Evolutionary conservation across 92 coral and sea anemone species (phyloP).

Genomic region (Chrysogorgia sp.): DNA sequence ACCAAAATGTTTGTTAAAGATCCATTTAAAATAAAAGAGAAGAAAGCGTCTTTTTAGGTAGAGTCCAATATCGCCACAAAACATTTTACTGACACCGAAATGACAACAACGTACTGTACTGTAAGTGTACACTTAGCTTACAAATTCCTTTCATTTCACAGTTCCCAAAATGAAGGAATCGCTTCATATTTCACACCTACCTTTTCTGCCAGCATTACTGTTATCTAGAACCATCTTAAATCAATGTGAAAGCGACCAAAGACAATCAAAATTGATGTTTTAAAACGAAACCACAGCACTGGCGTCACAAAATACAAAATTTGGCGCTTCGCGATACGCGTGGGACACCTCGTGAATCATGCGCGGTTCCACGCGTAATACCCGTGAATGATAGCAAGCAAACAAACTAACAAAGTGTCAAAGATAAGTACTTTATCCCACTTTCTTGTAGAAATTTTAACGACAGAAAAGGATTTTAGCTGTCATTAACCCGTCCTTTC

Average conservation of each 20-base stretch:
- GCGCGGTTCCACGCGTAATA: constrained; percentile 11
- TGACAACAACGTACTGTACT: no score
- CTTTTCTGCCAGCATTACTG: constrained; percentile 29
- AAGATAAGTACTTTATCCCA: neutral
- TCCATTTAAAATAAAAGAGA: constrained; percentile 1
- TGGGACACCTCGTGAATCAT: neutral
- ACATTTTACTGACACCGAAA: no score
- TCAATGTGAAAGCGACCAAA: neutral
- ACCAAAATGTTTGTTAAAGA: neutral
- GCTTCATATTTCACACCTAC: neutral
- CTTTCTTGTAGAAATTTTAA: neutral
- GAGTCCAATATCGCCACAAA: no score
- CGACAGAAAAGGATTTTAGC: neutral
- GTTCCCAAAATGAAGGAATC: no score
- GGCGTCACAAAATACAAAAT: constrained; percentile 20
- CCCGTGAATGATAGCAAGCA: neutral
- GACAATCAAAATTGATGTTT: neutral
- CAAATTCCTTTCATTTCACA: no score
- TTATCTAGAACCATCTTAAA: constrained; percentile 18
- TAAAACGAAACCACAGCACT: neutral
- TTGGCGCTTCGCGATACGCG: constrained; percentile 32
- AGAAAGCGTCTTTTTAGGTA: no score
- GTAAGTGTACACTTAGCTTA: no score
- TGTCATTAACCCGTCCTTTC: neutral
- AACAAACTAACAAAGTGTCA: no score